Conservation (phyloP, 2,888 invertebrate species). For the Odontothrips loti region DNA sequence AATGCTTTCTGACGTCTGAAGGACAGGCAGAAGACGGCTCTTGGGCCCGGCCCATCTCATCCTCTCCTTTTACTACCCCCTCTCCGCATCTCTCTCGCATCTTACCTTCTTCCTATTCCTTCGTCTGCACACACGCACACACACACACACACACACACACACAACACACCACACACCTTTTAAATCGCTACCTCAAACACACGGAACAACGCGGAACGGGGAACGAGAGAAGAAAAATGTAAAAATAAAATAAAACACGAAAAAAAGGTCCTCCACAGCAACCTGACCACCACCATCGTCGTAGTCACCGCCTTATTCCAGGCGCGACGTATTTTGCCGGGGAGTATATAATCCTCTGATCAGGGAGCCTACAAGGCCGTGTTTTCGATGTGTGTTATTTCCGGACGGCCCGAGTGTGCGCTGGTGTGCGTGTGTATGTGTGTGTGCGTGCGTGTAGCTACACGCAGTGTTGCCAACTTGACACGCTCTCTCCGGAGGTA, state of each 20-base stretch:
- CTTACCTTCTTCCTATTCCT: background rate
- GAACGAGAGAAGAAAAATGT: background rate
- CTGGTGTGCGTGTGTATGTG: background rate
- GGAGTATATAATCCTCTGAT: conserved; percentile 14
- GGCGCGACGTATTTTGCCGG: background rate
- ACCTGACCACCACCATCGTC: background rate
- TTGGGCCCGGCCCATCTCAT: background rate
- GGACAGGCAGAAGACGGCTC: background rate
- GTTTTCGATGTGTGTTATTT: conserved; percentile 26
- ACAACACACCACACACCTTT: background rate
- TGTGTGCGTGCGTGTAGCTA: background rate
- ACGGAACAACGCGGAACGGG: background rate
- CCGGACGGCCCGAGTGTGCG: background rate
- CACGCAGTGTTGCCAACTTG: conserved; percentile 5
- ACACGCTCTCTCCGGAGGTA: background rate
- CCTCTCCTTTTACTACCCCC: background rate
- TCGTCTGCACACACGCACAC: no score
- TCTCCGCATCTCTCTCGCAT: background rate
- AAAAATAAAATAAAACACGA: background rate
- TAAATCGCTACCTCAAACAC: background rate
- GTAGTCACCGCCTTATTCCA: background rate
- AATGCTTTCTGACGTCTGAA: conserved; percentile 16
- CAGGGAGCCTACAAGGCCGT: background rate
- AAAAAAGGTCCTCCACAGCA: background rate
- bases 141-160: no score